Evolutionary conservation across 2,888 invertebrate genomes (phyloP), one percentile per base, ranked within the genome.

Genomic region (Eremobia ochroleuca): DNA sequence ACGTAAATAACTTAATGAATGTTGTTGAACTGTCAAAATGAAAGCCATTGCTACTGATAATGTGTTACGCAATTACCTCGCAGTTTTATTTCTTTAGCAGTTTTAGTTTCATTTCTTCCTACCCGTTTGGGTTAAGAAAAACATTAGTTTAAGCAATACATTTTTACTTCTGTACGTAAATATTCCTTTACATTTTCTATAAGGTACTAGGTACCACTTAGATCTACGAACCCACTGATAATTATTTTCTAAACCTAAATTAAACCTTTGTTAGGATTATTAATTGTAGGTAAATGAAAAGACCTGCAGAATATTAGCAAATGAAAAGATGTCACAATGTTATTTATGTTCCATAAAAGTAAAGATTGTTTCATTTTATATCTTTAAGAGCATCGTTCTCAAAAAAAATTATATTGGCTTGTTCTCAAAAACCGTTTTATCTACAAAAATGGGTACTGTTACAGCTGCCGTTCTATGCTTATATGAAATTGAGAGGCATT

Each of bases 401-500:
- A 25, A 82, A 82, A 55, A 28, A 34, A 25, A 34, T 61, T 2
- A 62, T 82, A 82, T 82, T 58, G 64, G 15, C 28, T 69, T 70
- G 55, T 64, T 65, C 52, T 80, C 76, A 55, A 61, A 65, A 76
- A 70, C 9, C 49, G 55, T 11, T 79, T n/a, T 61, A 49, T n/a
- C 21, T 31, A 15, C 49, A 49, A 62, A 81, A 82, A 70, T 76
- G 21, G 66, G 21, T 61, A 61, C 64, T 40, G 59, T 71, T 71
- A 81, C 52, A 37, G 64, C 40, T 34, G 34, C 31, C 69, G 31
- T 76, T 80, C 58, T 59, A 37, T 34, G 69, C 28, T 70, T 31
- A 73, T 73, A 61, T 68, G 55, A 76, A 75, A 80, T 66, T 81
- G 83, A 64, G 52, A 67, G 67, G 40, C 64, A 81, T 85, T 83